A percentile compares a stretch with the other conserved stretches of the same genome.
Evolutionary conservation across 2,797 vertebrate genomes (phyloP).

Genomic region (Siniperca obscura): DNA sequence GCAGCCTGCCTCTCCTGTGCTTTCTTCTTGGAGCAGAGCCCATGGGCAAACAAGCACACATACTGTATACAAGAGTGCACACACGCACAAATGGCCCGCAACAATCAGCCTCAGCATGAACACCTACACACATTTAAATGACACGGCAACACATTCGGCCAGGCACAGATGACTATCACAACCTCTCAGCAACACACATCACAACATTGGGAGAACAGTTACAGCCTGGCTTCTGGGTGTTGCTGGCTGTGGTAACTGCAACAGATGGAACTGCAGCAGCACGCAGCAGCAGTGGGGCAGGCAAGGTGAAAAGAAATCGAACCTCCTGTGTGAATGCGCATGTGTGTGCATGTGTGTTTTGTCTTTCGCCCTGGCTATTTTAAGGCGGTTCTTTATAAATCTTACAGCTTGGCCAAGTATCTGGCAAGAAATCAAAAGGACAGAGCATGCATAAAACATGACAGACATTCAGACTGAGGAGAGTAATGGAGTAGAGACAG

Average conservation of each 20-base stretch:
- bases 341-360: constrained; percentile 19
- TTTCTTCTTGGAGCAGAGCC: constrained; percentile 77
- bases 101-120: constrained; percentile 53
- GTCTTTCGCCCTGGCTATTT: constrained; percentile 51
- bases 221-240: constrained; percentile 53
- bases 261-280: constrained; percentile 73
- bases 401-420: constrained; percentile 52
- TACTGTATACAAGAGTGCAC: constrained; percentile 14
- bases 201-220: constrained; percentile 51
- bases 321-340: constrained; percentile 35
- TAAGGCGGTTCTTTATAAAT: constrained; percentile 62
- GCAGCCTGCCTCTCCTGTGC: constrained; percentile 77
- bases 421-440: constrained; percentile 63
- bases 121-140: constrained; percentile 48
- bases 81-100: constrained; percentile 36
- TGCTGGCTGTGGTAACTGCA: constrained; percentile 62
- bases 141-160: constrained; percentile 49
- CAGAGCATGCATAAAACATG: constrained; percentile 75
- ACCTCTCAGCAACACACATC: constrained; percentile 57
- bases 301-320: constrained; percentile 65
- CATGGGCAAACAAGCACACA: constrained; percentile 51
- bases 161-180: constrained; percentile 63
- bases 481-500: constrained; percentile 47
- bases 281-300: constrained; percentile 66
- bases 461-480: constrained; percentile 53